Evolutionary conservation across 2,797 vertebrate genomes (phyloP).

Genomic region (Anisognathus igniventris): DNA sequence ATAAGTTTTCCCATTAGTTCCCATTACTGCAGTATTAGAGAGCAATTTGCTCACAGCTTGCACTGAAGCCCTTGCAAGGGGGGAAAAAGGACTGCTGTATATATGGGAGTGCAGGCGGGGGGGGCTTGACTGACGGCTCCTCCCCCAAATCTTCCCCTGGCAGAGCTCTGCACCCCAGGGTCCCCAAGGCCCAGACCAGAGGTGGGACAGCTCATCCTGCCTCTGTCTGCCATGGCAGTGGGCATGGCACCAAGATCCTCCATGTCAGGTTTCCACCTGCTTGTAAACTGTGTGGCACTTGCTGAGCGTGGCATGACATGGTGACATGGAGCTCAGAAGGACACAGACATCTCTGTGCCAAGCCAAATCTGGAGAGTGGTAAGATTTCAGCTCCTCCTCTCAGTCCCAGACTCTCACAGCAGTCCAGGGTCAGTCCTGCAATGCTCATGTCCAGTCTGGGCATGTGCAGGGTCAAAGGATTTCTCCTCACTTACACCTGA

Average conservation of each 20-base stretch:
- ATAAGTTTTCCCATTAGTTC: background rate
- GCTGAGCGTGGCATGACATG: background rate
- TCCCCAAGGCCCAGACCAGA: background rate
- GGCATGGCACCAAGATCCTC: background rate
- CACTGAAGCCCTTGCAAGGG: background rate
- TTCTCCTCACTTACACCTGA: background rate
- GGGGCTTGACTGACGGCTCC: background rate
- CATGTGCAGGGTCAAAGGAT: background rate
- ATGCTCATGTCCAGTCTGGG: background rate
- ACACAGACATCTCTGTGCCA: background rate
- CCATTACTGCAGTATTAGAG: background rate
- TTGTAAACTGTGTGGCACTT: background rate
- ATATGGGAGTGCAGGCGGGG: fast-evolving
- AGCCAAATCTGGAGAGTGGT: background rate
- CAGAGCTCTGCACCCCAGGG: fast-evolving
- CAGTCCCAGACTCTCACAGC: background rate
- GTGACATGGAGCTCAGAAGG: background rate
- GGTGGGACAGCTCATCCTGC: background rate
- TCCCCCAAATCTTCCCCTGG: background rate
- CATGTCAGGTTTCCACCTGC: background rate
- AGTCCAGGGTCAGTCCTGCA: background rate
- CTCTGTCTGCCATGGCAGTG: background rate
- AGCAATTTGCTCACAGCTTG: background rate
- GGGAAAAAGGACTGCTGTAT: background rate
- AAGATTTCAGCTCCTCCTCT: background rate